Evolutionary conservation across 2,113 vertebrate species (phyloP).

Genomic region (Sitta europaea): DNA sequence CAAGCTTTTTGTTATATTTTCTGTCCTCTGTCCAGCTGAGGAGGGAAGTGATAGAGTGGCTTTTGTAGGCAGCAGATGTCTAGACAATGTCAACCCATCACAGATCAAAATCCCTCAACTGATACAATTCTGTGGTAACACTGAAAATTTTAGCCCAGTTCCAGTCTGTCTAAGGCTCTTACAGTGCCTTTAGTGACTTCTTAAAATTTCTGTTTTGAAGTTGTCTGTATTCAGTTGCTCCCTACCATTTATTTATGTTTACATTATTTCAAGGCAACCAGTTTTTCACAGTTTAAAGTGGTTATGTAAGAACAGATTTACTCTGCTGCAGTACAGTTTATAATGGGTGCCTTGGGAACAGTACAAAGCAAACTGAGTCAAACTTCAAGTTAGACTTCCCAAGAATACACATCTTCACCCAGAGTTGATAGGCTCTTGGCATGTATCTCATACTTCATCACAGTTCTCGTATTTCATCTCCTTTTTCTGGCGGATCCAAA

Average conservation of each 20-base stretch:
- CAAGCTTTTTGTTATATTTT: background rate
- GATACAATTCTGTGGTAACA: background rate
- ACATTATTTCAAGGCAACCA: background rate
- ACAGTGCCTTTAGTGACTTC: background rate
- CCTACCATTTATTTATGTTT: background rate
- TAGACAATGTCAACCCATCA: background rate
- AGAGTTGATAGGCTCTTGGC: background rate
- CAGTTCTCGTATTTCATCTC: background rate
- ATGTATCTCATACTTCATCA: background rate
- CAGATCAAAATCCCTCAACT: background rate
- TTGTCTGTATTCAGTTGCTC: background rate
- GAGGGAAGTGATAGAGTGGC: background rate
- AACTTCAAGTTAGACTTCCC: background rate
- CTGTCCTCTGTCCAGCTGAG: background rate
- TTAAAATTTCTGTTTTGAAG: background rate
- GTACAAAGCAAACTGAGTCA: background rate
- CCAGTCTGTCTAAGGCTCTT: background rate
- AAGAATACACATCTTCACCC: background rate
- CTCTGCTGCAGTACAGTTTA: background rate
- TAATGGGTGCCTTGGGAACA: background rate
- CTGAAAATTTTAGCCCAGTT: background rate
- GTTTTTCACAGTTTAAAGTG: background rate
- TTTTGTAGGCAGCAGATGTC: background rate
- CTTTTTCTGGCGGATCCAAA: background rate
- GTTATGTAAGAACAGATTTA: background rate